A percentile compares a stretch with the other conserved stretches of the same genome.
Evolutionary conservation across 2,113 vertebrate species (phyloP).

Genomic region (Cavia porcellus): DNA sequence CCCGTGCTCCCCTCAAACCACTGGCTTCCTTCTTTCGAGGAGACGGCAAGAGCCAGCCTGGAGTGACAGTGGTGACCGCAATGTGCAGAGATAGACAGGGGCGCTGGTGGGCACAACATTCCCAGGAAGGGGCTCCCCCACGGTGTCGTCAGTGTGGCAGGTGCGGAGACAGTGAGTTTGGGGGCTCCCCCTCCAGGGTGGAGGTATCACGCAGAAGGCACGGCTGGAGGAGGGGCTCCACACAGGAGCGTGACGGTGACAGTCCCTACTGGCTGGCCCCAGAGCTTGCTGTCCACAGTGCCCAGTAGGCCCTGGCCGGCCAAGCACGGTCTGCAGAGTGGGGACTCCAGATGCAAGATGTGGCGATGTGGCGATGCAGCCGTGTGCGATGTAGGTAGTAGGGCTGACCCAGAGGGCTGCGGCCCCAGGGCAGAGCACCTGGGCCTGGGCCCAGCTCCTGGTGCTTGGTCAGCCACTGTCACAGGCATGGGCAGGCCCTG

Average conservation of each 20-base stretch:
- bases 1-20: neutral
- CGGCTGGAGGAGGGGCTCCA: constrained; percentile 41
- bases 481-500: neutral
- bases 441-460: neutral
- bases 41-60: fast-evolving
- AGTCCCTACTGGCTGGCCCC: neutral
- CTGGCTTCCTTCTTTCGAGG: neutral
- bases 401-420: neutral
- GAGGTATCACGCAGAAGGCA: neutral
- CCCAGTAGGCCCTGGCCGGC: constrained; percentile 64
- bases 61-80: too few relatives aligned
- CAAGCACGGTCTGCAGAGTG: constrained; percentile 74
- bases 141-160: neutral
- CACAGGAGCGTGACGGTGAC: constrained; percentile 13
- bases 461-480: constrained; percentile 57
- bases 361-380: constrained; percentile 24
- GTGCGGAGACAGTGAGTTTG: neutral
- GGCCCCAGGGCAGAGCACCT: neutral
- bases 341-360: constrained; percentile 80
- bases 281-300: constrained; percentile 47
- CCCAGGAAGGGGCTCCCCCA: neutral
- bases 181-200: neutral
- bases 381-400: constrained; percentile 51
- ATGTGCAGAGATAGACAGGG: fast-evolving
- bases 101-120: too few relatives aligned